Percentiles rank a stretch among this genome's conserved stretches.
These are phyloP conservation scores for Spodoptera exigua DNA, from an alignment of 2,888 invertebrate species.

Conservation along the genomic window DNA sequence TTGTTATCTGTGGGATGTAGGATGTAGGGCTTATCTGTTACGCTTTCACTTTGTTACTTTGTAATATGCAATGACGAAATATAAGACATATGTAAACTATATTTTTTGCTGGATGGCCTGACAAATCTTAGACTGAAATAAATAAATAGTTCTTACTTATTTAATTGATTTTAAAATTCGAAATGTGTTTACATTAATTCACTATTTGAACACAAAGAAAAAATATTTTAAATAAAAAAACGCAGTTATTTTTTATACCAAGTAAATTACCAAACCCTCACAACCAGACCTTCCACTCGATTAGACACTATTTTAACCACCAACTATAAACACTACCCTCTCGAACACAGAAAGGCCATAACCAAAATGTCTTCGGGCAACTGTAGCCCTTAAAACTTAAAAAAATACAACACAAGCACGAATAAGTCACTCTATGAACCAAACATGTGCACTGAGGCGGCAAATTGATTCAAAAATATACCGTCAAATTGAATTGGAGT, in stretches of 20 bases:
- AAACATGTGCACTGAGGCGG: conserved; percentile 65
- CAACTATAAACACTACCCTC: conserved; percentile 22
- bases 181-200: too few relatives aligned
- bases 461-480: conserved; percentile 80
- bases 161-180: too few relatives aligned
- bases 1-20: neutral
- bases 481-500: conserved; percentile 73
- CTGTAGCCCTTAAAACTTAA: conserved; percentile 53
- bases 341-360: conserved; percentile 38
- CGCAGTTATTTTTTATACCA: too few relatives aligned
- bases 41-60: too few relatives aligned
- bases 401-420: conserved; percentile 73
- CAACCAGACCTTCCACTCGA: conserved; percentile 30
- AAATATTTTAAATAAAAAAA: too few relatives aligned
- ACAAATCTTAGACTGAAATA: too few relatives aligned
- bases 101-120: too few relatives aligned
- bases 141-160: too few relatives aligned
- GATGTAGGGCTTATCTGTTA: too few relatives aligned
- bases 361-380: conserved; percentile 46
- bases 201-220: too few relatives aligned
- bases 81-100: too few relatives aligned
- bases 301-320: conserved; percentile 23
- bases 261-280: conserved; percentile 28
- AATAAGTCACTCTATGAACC: conserved; percentile 65
- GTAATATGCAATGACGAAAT: too few relatives aligned